Evolutionary conservation across 2,888 invertebrate species (phyloP).

Genomic region (Lasioglossum zephyrum): DNA sequence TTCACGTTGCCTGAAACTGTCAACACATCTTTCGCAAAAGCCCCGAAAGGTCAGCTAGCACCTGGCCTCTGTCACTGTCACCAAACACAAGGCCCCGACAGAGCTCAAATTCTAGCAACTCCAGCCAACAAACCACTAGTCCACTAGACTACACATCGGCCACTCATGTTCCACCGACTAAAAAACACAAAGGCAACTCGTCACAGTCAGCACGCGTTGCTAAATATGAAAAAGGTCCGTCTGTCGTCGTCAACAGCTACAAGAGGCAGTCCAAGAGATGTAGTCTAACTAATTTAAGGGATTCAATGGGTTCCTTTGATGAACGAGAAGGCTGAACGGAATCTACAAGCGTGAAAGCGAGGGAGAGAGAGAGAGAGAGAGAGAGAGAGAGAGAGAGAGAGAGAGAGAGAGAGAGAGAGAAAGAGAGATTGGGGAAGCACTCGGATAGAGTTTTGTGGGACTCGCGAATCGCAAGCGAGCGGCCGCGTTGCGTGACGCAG

Average conservation of each 20-base stretch:
- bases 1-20: background rate
- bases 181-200: background rate
- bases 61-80: background rate
- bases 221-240: background rate
- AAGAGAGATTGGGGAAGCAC: background rate
- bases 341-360: background rate
- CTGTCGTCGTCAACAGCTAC: background rate
- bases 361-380: background rate
- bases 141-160: background rate
- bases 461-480: constrained; percentile 27
- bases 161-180: background rate
- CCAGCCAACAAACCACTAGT: background rate
- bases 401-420: background rate
- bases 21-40: background rate
- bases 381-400: background rate
- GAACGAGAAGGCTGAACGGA: background rate
- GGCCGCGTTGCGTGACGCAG: constrained; percentile 73
- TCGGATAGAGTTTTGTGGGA: background rate
- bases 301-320: background rate
- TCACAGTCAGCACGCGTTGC: background rate
- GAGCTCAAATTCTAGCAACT: background rate
- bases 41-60: background rate
- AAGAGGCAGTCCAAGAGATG: background rate
- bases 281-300: background rate
- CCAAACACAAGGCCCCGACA: background rate